phyloP scores from a whole-genome alignment of 2,888 invertebrate genomes.

The Crossocerus cetratus region DNA sequence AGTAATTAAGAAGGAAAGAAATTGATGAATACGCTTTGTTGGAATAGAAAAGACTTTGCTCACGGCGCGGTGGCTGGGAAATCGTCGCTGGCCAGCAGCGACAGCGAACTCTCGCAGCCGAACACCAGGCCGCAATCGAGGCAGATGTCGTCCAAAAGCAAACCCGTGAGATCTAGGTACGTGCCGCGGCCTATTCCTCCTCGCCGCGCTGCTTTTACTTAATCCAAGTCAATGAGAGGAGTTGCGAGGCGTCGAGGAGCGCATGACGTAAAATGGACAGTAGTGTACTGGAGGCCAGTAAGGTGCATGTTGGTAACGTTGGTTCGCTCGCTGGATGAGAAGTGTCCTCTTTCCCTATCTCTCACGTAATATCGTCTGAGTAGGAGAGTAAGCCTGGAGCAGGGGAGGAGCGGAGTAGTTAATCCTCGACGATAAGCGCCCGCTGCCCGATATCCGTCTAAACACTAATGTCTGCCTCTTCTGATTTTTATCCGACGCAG shows the following conservation, averaged over 20 bases:
- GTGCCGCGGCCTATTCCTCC: constrained; percentile 16
- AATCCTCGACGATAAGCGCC: no score
- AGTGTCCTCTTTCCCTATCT: background rate
- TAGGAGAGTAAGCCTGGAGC: no score
- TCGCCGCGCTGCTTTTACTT: background rate
- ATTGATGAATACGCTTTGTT: background rate
- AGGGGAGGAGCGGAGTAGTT: no score
- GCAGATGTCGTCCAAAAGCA: constrained; percentile 64
- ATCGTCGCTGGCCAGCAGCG: constrained; percentile 79
- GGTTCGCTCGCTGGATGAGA: background rate
- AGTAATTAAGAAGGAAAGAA: background rate
- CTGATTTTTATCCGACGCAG: constrained; percentile 62
- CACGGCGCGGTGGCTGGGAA: constrained; percentile 79
- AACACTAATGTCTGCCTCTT: constrained; percentile 60
- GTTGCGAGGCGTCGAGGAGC: background rate
- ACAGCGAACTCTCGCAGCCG: constrained; percentile 78
- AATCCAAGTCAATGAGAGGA: background rate
- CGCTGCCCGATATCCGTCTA: no score
- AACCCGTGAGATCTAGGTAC: constrained; percentile 68
- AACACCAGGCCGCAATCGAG: constrained; percentile 74
- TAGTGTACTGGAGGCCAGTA: background rate
- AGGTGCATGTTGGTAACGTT: background rate
- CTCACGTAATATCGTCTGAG: background rate
- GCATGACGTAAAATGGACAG: background rate
- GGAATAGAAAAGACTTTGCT: constrained; percentile 81